A percentile compares a stretch with the other conserved stretches of the same genome.
Evolutionary conservation across 1,140 invertebrate genomes (phyloP).

Genomic region (Polypedilum vanderplanki): DNA sequence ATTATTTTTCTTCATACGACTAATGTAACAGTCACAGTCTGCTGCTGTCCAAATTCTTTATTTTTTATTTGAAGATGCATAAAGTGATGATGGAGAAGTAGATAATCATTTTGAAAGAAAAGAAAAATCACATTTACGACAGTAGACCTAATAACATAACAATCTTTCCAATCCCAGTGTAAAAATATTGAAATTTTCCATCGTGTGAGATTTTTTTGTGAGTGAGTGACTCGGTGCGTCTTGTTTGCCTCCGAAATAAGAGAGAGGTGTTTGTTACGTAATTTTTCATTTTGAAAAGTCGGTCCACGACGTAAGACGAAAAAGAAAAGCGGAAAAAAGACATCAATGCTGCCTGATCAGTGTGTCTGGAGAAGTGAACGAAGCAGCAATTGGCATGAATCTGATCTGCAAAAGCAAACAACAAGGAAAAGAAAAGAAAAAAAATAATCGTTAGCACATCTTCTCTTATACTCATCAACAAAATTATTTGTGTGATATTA

Average conservation of each 20-base stretch:
- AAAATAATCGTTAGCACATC: too few species aligned
- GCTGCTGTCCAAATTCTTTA: too few species aligned
- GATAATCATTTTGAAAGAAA: not conserved
- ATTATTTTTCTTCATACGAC: not conserved
- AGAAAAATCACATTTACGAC: not conserved
- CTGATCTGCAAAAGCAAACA: not conserved
- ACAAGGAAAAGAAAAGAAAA: too few species aligned
- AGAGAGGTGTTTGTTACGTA: constrained; percentile 21
- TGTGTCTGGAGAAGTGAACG: constrained; percentile 27
- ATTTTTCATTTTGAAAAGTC: constrained; percentile 23
- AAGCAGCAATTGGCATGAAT: not conserved
- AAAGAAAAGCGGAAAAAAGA: constrained; percentile 15
- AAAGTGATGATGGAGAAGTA: constrained; percentile 19
- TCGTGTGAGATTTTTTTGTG: constrained; percentile 5
- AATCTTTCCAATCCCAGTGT: not conserved
- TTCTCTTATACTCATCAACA: too few species aligned
- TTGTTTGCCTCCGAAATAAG: not conserved
- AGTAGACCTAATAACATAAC: not conserved
- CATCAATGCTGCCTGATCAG: constrained; percentile 24
- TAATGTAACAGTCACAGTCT: not conserved
- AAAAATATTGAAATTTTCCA: constrained; percentile 11
- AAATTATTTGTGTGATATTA: not conserved
- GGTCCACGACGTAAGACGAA: not conserved
- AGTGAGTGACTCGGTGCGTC: not conserved
- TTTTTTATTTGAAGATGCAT: not conserved